Base-by-base conservation (phyloP, 1,140 invertebrate species). In the Scaptomyza graminum region DNA sequence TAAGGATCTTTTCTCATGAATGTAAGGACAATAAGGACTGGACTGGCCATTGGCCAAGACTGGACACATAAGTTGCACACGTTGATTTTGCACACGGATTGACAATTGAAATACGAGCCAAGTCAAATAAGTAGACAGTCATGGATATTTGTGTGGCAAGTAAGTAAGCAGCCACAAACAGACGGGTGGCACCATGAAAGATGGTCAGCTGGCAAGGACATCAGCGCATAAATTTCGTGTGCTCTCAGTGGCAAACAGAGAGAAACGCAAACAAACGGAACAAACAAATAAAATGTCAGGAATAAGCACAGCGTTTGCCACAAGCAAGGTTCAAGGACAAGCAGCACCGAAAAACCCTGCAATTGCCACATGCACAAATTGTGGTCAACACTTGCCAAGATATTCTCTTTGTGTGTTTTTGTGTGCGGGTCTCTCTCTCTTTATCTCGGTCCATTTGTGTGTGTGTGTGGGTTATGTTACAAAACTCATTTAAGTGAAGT, bases 361-460 rank as follows among this genome's bases (percentile, higher is more conserved):
- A 68, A 57, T 68, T 78, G 66, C 74, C 83, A 85, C 82, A 85
- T 85, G 78, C 82, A 85, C 81, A 85, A 83, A 77, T 88, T 85
- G 83, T 64, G 83, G 78, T 71, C 83, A 82, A 74, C 73, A 76
- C 76, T 74, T 54, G 59, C 50, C 63, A 22, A 66, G n/a, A 66
- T 34, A 65, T 62, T 15, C 47, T 57, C 28, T 39, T 9, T 25
- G 55, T 37, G 39, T 59, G 46, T 39, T 39, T 43, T n/a, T 22
- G 2, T 34, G 25, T 65, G 68, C 31, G 31, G 31, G 1, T 31
- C 18, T 22, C 18, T 31, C 3, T 41, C 37, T 41, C 12, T 41
- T n/a, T 41, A 4, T 22, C 47, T 57, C 18, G 31, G 39, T 44
- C n/a, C n/a, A 1, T 37, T 28, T 65, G 54, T 31, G 47, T 41